These are phyloP conservation scores for Erebia palarica DNA, from an alignment of 2,888 invertebrate genomes.

Conservation along the genomic window DNA sequence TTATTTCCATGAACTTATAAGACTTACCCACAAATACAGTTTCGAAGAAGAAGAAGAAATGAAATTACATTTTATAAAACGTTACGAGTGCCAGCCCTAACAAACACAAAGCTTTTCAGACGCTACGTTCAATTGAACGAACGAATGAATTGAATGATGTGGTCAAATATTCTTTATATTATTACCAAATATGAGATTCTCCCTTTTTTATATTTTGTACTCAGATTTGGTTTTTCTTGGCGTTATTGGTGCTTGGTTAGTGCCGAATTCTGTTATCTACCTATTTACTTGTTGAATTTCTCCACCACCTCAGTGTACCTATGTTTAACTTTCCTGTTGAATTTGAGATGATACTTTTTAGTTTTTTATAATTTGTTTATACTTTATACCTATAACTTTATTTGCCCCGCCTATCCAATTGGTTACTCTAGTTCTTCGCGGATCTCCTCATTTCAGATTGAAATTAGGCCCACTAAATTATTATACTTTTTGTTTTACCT, in stretches of 20 bases:
- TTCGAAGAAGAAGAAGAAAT: background rate
- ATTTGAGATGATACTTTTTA: background rate
- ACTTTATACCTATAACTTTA: too few species aligned
- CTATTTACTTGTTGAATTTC: constrained; percentile 10
- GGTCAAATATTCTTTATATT: constrained; percentile 18
- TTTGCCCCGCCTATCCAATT: too few species aligned
- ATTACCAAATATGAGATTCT: constrained; percentile 12
- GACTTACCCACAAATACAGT: too few species aligned
- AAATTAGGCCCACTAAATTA: background rate
- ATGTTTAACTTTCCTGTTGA: background rate
- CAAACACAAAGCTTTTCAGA: background rate
- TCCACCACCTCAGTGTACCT: background rate
- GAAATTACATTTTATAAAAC: background rate
- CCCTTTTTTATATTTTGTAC: background rate
- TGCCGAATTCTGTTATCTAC: background rate
- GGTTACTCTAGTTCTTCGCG: too few species aligned
- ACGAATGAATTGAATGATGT: constrained; percentile 34
- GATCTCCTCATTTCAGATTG: background rate
- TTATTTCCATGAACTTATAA: too few species aligned
- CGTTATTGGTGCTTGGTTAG: background rate
- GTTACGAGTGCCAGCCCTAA: constrained; percentile 8
- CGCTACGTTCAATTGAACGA: constrained; percentile 23
- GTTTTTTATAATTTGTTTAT: too few species aligned
- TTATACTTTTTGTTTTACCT: too few species aligned
- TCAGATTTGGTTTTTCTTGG: constrained; percentile 2